Conservation (phyloP, 2,888 invertebrate species). For the Schizaphis graminum region DNA sequence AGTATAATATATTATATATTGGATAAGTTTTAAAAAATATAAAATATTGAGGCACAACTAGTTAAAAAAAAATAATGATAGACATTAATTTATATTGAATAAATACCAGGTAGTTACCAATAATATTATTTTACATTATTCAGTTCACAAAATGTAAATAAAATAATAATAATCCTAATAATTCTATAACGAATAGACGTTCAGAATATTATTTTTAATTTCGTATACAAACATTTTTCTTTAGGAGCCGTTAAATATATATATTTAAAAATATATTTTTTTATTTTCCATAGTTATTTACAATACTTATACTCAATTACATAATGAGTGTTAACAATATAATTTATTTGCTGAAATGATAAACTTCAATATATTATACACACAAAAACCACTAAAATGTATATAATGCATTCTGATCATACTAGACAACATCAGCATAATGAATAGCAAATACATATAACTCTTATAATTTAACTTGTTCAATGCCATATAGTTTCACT, state of each 20-base stretch:
- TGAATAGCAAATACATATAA: constrained; percentile 38
- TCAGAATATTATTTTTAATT: neutral
- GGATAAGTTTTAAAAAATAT: neutral
- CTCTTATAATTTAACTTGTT: neutral
- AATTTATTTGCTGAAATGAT: constrained; percentile 6
- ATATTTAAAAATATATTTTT: neutral
- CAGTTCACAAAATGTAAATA: neutral
- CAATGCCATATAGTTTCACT: constrained; percentile 21
- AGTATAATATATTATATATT: neutral
- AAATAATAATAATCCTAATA: neutral
- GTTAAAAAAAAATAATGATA: neutral
- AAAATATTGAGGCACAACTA: neutral
- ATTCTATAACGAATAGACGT: neutral
- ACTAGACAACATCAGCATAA: constrained; percentile 4
- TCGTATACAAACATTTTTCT: neutral
- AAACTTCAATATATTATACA: neutral
- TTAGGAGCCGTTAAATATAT: neutral
- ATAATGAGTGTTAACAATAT: neutral
- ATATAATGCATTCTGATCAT: neutral
- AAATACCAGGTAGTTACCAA: neutral
- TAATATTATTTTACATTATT: neutral
- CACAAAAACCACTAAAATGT: neutral
- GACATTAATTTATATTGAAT: neutral
- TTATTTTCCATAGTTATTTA: neutral
- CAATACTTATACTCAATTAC: neutral